Base-by-base conservation (phyloP, 2,797 vertebrate species). In the Enteromius viviparus region DNA sequence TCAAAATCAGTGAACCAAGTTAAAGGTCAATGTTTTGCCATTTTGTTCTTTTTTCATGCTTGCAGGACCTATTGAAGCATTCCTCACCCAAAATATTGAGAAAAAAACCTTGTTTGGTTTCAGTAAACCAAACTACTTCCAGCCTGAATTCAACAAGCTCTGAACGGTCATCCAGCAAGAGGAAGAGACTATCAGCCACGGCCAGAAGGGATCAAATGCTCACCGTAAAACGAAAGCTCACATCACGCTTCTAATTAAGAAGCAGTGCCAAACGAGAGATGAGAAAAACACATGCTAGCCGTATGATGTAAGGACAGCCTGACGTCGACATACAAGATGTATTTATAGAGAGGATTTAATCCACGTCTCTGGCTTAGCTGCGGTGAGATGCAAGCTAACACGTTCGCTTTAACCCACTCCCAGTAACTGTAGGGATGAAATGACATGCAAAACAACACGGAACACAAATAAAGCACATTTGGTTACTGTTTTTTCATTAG, bases 341-440 rank as follows among this genome's bases (percentile, higher is more conserved):
- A 95, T 95, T 95, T 95, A 94, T 94, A 95, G 93, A 91, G 90
- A 87, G 86, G 90, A 32, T 93, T 93, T 94, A 95, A 94, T 92
- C 93, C 93, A 89, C 87, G 77, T 89, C 91, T 89, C 92, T 92
- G 92, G 92, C 92, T 91, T 90, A 91, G 91, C 89, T 88, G 84
- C 88, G 80, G 69, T 90, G 92, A 90, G 91, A 92, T 87, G 87
- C 72, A 70, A 86, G 91, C 90, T 91, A 93, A 92, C 87, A 86
- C 90, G 87, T 91, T 91, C 55, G 21, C 58, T 79, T 45, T 21
- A 62, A 23, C 81, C 29, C 81, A 53, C 5, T n/a, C 62, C 34
- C 42, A 66, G 80, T 34, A 70, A 71, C 62, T 71, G 79, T 60
- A 78, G 60, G 68, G 58, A 64, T 47, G 40, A 70, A 76, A 79